These are phyloP conservation scores for Megaceryle torquata DNA, from an alignment of 2,113 vertebrate genomes.

Conservation along the genomic window DNA sequence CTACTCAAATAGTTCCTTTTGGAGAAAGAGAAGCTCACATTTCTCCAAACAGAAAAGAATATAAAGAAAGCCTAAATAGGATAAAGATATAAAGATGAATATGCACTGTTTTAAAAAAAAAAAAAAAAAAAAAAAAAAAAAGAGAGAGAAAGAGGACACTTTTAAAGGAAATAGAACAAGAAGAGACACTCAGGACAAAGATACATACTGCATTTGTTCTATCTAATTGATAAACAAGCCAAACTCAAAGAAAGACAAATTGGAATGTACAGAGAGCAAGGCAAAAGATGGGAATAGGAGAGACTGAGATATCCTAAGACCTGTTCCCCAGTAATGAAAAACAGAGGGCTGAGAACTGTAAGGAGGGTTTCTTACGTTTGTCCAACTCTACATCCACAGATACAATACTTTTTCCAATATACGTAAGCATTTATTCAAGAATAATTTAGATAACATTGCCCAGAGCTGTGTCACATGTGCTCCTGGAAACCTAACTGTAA, in stretches of 20 bases:
- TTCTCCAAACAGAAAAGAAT: not conserved
- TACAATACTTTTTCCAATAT: not conserved
- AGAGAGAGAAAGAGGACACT: not conserved
- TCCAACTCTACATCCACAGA: not conserved
- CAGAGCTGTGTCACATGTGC: not conserved
- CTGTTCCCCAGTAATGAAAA: not conserved
- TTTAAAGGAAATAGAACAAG: not conserved
- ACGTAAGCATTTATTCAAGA: not conserved
- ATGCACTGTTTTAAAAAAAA: not conserved
- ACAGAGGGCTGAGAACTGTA: not conserved
- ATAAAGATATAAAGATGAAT: not conserved
- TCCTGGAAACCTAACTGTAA: not conserved
- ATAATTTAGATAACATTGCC: not conserved
- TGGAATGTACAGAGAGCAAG: not conserved
- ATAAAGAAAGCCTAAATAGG: not conserved
- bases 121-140: not conserved
- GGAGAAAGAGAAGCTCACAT: not conserved
- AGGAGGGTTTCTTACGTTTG: not conserved
- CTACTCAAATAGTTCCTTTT: not conserved
- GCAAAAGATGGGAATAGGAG: not conserved
- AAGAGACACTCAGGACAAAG: not conserved
- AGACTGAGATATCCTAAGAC: not conserved
- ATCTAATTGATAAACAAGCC: not conserved
- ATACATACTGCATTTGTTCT: not conserved
- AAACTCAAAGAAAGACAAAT: not conserved